Evolutionary conservation across 1,140 invertebrate species (phyloP).

Genomic region (Cyrtorhinus lividipennis): DNA sequence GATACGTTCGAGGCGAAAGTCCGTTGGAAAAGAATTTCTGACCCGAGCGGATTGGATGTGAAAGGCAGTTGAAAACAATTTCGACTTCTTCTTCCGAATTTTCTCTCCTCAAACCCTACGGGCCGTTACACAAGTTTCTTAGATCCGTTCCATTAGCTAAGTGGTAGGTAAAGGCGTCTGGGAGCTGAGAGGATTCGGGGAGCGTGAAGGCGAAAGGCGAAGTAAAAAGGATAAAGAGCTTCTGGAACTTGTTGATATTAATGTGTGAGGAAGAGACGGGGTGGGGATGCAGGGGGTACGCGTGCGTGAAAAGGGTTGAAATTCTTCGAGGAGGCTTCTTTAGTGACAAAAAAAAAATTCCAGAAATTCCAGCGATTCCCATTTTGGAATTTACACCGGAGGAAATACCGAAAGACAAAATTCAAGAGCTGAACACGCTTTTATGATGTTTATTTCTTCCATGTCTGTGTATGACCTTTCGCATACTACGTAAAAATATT

Average conservation of each 20-base stretch:
- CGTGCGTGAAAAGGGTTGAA: too few species aligned
- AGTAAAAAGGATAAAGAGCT: neutral
- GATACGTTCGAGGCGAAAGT: neutral
- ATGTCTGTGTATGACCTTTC: too few species aligned
- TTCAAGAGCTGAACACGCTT: too few species aligned
- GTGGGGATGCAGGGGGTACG: too few species aligned
- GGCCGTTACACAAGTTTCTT: constrained; percentile 22
- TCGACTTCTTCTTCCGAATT: constrained; percentile 7
- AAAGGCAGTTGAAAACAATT: constrained; percentile 9
- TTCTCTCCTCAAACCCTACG: constrained; percentile 4
- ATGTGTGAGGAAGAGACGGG: neutral
- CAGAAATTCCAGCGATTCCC: too few species aligned
- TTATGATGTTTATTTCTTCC: too few species aligned
- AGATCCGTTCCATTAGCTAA: constrained; percentile 16
- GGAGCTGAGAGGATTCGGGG: neutral
- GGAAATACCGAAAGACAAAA: too few species aligned
- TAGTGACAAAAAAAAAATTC: too few species aligned
- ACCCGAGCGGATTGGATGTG: neutral
- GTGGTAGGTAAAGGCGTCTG: neutral
- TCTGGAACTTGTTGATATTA: constrained; percentile 2
- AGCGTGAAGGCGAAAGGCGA: neutral
- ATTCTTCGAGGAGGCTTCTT: too few species aligned
- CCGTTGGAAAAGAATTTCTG: constrained; percentile 3
- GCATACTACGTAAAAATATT: too few species aligned
- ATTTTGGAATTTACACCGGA: too few species aligned